Evolutionary conservation across 2,113 vertebrate species (phyloP), one percentile per base, ranked within the genome.

Genomic region (Ivindomyrus marchei): DNA sequence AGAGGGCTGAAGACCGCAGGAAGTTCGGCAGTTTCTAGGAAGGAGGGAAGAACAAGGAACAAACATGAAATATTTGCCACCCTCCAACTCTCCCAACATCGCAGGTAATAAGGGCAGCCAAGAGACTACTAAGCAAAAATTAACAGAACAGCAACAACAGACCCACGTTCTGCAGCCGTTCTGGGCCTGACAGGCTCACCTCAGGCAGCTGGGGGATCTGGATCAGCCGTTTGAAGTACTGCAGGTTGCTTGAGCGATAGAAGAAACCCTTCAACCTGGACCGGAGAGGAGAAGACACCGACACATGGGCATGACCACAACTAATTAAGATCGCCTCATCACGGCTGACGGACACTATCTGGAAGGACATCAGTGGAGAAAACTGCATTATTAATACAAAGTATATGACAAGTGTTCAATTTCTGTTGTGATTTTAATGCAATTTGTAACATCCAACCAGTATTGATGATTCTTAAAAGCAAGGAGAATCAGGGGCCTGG

Each of bases 191-290:
- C 89, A 8, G 24, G 47, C 95, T 97, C 93, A 99, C 98, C 97
- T 99, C 98, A 0, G 98, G 98, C 93, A 99, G 95, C 94, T 99
- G 98, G 0, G 98, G 98, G 94, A 99, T 99, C 96, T 99, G 98
- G 91, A 99, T 98, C 89, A 99, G 96, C 52, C 97, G 96, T 92
- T 99, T 99, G 94, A 99, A 99, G 94, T 99, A 99, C 93, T 99
- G 98, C 84, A 99, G 95, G 95, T 99, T 99, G 94, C 98, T 98
- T 94, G 98, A 99, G 93, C 98, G 98, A 91, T 98, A 98, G 95
- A 99, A 99, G 10, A 99, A 96, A 92, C 97, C 98, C 95, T 99
- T 99, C 92, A 99, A 94, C 94, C 98, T 99, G 91, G 87, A 80
- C 31, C 36, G 6, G 74, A 42, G 46, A n/a, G 84, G 42, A 86